Evolutionary conservation across 2,888 invertebrate species (phyloP).

Genomic region (Harmothoe impar): DNA sequence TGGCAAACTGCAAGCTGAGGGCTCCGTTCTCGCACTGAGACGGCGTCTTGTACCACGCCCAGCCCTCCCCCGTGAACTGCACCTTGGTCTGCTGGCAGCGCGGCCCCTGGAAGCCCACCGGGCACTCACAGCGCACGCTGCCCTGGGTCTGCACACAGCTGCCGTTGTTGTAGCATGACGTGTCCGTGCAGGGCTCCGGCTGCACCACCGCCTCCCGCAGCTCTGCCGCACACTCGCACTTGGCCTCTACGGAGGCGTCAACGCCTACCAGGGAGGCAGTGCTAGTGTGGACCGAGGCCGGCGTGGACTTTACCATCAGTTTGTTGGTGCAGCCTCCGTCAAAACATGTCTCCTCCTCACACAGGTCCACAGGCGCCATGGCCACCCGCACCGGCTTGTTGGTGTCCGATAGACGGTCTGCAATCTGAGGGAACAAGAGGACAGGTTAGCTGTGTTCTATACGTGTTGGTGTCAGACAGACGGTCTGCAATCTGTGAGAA

Average conservation of each 20-base stretch:
- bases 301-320: conserved; percentile 85
- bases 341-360: conserved; percentile 76
- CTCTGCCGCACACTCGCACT: conserved; percentile 50
- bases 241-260: conserved; percentile 86
- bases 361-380: conserved; percentile 95
- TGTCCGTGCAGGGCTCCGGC: conserved; percentile 36
- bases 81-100: conserved; percentile 96
- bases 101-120: conserved; percentile 95
- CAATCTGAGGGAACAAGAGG: no score
- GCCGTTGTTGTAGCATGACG: conserved; percentile 58
- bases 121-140: conserved; percentile 90
- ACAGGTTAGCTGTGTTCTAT: no score
- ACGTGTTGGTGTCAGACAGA: no score
- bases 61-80: conserved; percentile 96
- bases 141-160: conserved; percentile 53
- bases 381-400: conserved; percentile 86
- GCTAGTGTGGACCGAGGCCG: conserved; percentile 95
- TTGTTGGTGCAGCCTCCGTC: conserved; percentile 93
- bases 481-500: no score
- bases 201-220: not conserved
- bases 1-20: conserved; percentile 97
- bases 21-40: conserved; percentile 93
- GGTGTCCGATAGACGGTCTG: not conserved
- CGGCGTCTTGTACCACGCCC: conserved; percentile 98
- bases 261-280: conserved; percentile 98